A percentile compares a stretch with the other conserved stretches of the same genome.
Evolutionary conservation across 2,888 invertebrate genomes (phyloP).

Genomic region (Lumbricus terrestris): DNA sequence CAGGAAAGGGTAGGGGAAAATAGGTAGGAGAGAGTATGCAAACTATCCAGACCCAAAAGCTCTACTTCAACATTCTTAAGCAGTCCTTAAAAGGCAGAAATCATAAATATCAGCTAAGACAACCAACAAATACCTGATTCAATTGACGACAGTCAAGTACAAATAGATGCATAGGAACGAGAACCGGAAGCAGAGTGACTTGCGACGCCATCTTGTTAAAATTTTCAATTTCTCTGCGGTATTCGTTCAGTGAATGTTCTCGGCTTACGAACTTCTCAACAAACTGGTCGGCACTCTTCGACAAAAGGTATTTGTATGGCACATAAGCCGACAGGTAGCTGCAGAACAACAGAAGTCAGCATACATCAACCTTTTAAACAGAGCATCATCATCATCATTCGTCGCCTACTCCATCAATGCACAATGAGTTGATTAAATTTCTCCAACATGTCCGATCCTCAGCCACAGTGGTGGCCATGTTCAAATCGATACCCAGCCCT

Average conservation of each 20-base stretch:
- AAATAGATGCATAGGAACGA: conserved; percentile 56
- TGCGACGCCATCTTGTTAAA: conserved; percentile 51
- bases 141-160: conserved; percentile 52
- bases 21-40: too few relatives aligned
- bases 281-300: conserved; percentile 47
- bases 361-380: not conserved
- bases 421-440: too few relatives aligned
- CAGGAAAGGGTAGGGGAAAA: not conserved
- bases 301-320: conserved; percentile 51
- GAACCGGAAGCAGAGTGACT: conserved; percentile 52
- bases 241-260: conserved; percentile 52
- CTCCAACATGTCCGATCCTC: too few relatives aligned
- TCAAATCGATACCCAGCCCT: too few relatives aligned
- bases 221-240: conserved; percentile 52
- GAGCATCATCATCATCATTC: too few relatives aligned
- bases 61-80: not conserved
- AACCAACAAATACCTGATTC: conserved; percentile 48
- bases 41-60: not conserved
- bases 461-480: too few relatives aligned
- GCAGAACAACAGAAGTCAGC: not conserved
- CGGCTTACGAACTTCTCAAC: conserved; percentile 51
- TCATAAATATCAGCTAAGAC: not conserved
- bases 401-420: too few relatives aligned
- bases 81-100: not conserved
- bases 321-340: conserved; percentile 53